Evolutionary conservation across 2,113 vertebrate genomes (phyloP).

Genomic region (Lophius piscatorius): DNA sequence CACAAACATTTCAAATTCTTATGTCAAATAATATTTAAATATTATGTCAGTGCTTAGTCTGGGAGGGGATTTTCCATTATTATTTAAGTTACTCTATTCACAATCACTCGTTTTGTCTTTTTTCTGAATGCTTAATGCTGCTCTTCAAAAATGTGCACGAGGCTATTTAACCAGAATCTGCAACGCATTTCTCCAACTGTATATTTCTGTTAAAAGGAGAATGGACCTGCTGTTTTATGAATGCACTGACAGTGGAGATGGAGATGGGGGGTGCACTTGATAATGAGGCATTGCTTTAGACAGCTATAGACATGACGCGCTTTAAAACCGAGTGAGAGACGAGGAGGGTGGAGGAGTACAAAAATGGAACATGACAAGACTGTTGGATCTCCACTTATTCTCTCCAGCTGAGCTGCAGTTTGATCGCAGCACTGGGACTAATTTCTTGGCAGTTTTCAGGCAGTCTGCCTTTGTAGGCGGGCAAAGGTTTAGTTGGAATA

Average conservation of each 20-base stretch:
- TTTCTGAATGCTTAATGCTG: neutral
- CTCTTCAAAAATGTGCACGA: constrained; percentile 1
- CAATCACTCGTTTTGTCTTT: neutral
- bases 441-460: constrained; percentile 72
- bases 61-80: neutral
- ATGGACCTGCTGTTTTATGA: constrained; percentile 51
- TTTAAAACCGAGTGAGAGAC: constrained; percentile 54
- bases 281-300: constrained; percentile 69
- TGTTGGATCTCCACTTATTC: constrained; percentile 71
- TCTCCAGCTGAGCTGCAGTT: constrained; percentile 67
- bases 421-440: constrained; percentile 74
- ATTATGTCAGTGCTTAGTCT: neutral
- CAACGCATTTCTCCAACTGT: constrained; percentile 10
- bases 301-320: constrained; percentile 47
- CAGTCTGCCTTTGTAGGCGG: constrained; percentile 66
- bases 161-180: constrained; percentile 16
- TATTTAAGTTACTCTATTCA: constrained; percentile 2
- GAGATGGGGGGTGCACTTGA: constrained; percentile 41
- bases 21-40: neutral
- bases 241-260: constrained; percentile 46
- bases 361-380: constrained; percentile 74
- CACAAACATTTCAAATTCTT: neutral
- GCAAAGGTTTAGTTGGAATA: constrained; percentile 68
- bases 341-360: constrained; percentile 32
- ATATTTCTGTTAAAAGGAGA: constrained; percentile 31